phyloP scores from a whole-genome alignment of 2,888 invertebrate species.

The Nomada lathburiana region DNA sequence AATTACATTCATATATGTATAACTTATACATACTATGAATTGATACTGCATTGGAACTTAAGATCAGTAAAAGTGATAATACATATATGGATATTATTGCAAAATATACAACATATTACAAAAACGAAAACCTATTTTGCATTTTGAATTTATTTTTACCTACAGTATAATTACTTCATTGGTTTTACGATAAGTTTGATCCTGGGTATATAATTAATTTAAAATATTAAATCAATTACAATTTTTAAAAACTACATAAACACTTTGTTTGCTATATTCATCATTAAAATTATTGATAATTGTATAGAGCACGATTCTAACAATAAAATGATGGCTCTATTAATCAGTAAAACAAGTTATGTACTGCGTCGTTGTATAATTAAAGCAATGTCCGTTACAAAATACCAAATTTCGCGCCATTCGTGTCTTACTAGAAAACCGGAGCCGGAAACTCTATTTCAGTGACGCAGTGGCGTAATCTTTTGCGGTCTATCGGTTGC shows the following conservation, averaged over 20 bases:
- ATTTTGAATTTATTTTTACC: neutral
- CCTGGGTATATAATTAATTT: neutral
- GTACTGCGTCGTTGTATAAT: neutral
- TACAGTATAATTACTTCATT: neutral
- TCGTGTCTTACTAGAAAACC: slow-evolving; percentile 46
- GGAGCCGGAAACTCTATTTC: slow-evolving; percentile 56
- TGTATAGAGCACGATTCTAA: neutral
- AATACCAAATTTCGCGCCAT: slow-evolving; percentile 53
- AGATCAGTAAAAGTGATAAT: neutral
- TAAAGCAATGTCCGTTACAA: neutral
- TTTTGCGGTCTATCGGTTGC: slow-evolving; percentile 64
- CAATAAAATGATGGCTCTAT: neutral
- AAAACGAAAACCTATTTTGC: neutral
- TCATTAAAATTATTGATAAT: neutral
- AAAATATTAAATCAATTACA: neutral
- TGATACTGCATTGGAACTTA: neutral
- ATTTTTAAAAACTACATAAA: neutral
- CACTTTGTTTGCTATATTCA: neutral
- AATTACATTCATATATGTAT: neutral
- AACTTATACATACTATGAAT: neutral
- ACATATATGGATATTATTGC: neutral
- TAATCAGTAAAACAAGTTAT: neutral
- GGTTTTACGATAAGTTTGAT: no score
- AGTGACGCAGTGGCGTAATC: slow-evolving; percentile 68
- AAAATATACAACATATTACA: neutral